Evolutionary conservation across 2,888 invertebrate genomes (phyloP), one percentile per base, ranked within the genome.

Genomic region (Amphipoea lucens): DNA sequence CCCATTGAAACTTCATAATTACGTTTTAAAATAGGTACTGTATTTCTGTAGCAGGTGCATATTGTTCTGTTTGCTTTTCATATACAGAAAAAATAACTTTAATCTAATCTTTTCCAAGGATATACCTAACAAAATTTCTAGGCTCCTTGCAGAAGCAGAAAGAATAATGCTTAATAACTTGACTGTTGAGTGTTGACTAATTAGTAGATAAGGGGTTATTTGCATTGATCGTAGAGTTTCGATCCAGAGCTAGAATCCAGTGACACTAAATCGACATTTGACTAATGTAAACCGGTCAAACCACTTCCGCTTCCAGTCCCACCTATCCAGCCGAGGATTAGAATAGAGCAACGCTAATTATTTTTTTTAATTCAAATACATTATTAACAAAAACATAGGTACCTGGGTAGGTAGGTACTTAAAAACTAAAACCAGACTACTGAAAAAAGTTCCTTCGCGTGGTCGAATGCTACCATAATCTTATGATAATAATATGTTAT

Each of bases 1-100:
- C 66, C 29, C n/a, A 72, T 72, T 68, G 9, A 68, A 72, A 70
- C 36, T 70, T 42, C n/a, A 29, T 67, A 40, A 74, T 51, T 40
- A 40, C 4, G 4, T 23, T 68, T 81, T 75, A 14, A 51, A 20
- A 57, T 54, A n/a, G n/a, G n/a, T n/a, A 40, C 63, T 54, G 12
- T 63, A 23, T 67, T 54, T 45, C 4, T 45, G 20, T 40, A 40
- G 11, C 12, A 36, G 7, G n/a, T 63, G 29, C 2, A 45, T 57
- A 2, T 57, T 45, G 62, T 48, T 45, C 11, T 23, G 29, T 66
- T 72, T 80, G 29, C 17, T 57, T 68, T 63, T 51, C 29, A 20
- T 68, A 48, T 5, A 14, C 60, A 11, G 23, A 23, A 17, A 40
- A 65, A 51, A 0, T 1, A 0, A 57, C 40, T 36, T 65, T 45